A percentile compares a stretch with the other conserved stretches of the same genome.
Conservation (phyloP, 1,140 invertebrate species). For the Cotesia typhae region DNA sequence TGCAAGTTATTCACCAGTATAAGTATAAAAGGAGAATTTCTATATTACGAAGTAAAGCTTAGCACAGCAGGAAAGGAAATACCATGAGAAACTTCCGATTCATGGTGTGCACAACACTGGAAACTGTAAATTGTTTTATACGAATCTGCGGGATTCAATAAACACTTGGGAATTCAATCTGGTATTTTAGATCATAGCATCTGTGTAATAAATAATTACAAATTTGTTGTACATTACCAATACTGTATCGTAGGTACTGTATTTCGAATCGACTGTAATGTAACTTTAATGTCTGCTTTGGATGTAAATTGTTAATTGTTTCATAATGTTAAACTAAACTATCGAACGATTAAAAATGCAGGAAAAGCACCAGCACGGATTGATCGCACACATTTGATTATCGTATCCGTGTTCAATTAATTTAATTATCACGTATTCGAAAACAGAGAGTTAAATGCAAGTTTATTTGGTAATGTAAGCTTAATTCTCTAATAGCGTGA, state of each 20-base stretch:
- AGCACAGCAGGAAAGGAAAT: slow-evolving; percentile 10
- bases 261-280: too few species aligned
- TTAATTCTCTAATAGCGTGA: too few species aligned
- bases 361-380: neutral
- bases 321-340: neutral
- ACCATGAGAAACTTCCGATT: slow-evolving; percentile 15
- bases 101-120: neutral
- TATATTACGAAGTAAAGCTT: neutral
- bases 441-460: too few species aligned
- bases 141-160: slow-evolving; percentile 2
- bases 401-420: too few species aligned
- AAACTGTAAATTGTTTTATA: slow-evolving; percentile 18
- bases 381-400: neutral
- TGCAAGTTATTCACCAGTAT: too few species aligned
- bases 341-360: neutral
- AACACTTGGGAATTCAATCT: neutral
- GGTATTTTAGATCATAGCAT: neutral
- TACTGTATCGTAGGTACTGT: too few species aligned
- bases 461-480: too few species aligned
- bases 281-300: too few species aligned
- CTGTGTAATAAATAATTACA: too few species aligned
- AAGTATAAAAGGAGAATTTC: too few species aligned
- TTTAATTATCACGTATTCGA: too few species aligned
- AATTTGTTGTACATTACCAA: too few species aligned
- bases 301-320: neutral